Conservation (phyloP, 2,113 vertebrate species). For the Lontra canadensis region DNA sequence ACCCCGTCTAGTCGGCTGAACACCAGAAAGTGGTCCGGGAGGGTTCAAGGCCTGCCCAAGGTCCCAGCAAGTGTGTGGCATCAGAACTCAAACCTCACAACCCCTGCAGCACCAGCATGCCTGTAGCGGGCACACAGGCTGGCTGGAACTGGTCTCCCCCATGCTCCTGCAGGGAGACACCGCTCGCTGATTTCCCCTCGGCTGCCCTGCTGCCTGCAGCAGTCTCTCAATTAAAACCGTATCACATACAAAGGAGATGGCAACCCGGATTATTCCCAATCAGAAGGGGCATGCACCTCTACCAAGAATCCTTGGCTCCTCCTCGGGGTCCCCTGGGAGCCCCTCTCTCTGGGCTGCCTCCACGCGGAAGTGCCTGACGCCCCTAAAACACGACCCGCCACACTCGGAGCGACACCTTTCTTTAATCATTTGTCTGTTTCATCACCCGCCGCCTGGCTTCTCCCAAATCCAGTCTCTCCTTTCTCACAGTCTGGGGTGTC, state of each 20-base stretch:
- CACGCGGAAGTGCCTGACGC: accelerated
- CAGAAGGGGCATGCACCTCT: background rate
- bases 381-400: background rate
- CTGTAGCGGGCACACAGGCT: accelerated
- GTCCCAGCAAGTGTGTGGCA: background rate
- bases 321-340: background rate
- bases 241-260: background rate
- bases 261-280: background rate
- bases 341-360: background rate
- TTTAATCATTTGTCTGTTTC: conserved; percentile 62
- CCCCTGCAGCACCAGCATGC: background rate
- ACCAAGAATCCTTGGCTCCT: background rate
- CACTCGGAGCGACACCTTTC: background rate
- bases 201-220: accelerated
- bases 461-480: background rate
- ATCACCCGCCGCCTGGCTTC: background rate
- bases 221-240: background rate
- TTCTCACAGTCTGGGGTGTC: background rate
- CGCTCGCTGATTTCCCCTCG: accelerated
- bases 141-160: background rate
- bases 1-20: background rate
- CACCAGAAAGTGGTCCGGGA: background rate
- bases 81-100: background rate
- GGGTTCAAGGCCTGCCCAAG: background rate
- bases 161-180: background rate